These are phyloP conservation scores for Sparus aurata DNA, from an alignment of 2,797 vertebrate species.

Conservation along the genomic window DNA sequence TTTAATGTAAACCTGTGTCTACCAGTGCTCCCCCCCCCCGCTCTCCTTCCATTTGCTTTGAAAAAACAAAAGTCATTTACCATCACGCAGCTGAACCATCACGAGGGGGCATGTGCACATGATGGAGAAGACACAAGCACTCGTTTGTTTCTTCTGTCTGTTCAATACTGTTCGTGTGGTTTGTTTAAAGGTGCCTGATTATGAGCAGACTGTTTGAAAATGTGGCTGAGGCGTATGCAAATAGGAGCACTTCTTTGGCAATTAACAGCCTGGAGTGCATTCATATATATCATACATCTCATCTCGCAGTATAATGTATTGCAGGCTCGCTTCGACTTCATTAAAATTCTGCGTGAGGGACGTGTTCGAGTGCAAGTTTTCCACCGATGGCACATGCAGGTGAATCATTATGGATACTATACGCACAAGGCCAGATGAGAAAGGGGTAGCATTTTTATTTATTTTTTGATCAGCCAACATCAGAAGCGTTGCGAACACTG, in stretches of 20 bases:
- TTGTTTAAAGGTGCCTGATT: constrained; percentile 22
- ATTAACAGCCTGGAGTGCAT: constrained; percentile 25
- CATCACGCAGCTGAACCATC: constrained; percentile 22
- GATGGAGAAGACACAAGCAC: constrained; percentile 7
- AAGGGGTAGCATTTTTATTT: not conserved
- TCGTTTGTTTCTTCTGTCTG: constrained; percentile 4
- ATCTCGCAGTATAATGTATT: constrained; percentile 38
- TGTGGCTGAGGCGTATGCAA: constrained; percentile 17
- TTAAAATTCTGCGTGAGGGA: constrained; percentile 31
- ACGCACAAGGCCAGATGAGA: constrained; percentile 4
- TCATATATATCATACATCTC: constrained; percentile 31
- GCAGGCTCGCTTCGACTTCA: constrained; percentile 29
- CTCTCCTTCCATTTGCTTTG: constrained; percentile 52
- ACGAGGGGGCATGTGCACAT: not conserved
- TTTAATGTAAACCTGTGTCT: constrained; percentile 47
- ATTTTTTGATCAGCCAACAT: constrained; percentile 35
- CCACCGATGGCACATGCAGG: constrained; percentile 30
- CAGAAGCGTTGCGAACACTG: constrained; percentile 45
- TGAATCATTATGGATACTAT: constrained; percentile 37
- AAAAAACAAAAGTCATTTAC: constrained; percentile 39
- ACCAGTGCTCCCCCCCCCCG: constrained; percentile 45
- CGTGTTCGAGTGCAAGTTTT: constrained; percentile 7
- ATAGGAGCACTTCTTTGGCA: constrained; percentile 21
- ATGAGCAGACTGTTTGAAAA: constrained; percentile 2
- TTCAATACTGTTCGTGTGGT: not conserved